Percentiles rank a stretch among this genome's conserved stretches.
Conservation (phyloP, 2,888 invertebrate species). For the Ennomos fuscantarius region DNA sequence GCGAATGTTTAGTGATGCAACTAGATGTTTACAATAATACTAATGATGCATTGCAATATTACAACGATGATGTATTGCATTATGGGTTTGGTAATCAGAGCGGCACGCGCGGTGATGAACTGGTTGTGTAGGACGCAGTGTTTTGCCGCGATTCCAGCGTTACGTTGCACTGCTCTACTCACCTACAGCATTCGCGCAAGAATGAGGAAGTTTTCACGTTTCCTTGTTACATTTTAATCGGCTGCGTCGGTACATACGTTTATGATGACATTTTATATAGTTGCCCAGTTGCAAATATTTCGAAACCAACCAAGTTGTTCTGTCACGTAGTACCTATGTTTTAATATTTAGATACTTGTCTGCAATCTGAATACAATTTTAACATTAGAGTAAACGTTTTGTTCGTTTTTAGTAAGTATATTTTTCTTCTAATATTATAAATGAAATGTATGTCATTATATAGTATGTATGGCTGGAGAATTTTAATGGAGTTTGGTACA, state of each 20-base stretch:
- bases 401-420: too few relatives aligned
- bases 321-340: not conserved
- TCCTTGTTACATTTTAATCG: conserved; percentile 75
- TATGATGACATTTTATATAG: conserved; percentile 34
- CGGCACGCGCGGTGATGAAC: conserved; percentile 54
- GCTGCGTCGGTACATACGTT: conserved; percentile 51
- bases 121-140: conserved; percentile 63
- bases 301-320: conserved; percentile 11
- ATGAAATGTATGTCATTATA: too few relatives aligned
- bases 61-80: conserved; percentile 45
- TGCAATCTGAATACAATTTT: too few relatives aligned
- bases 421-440: too few relatives aligned
- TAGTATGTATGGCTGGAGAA: too few relatives aligned
- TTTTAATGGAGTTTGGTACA: too few relatives aligned
- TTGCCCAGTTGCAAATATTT: conserved; percentile 9
- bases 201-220: conserved; percentile 75
- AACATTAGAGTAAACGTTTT: too few relatives aligned
- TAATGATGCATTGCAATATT: not conserved
- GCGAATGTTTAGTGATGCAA: too few relatives aligned
- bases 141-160: conserved; percentile 50
- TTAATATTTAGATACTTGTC: too few relatives aligned
- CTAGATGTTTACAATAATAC: too few relatives aligned
- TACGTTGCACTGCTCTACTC: conserved; percentile 68
- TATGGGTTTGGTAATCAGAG: conserved; percentile 70
- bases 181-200: conserved; percentile 63